Base-by-base conservation (phyloP, 1,140 invertebrate species). In the Harlomillsia oculata region DNA sequence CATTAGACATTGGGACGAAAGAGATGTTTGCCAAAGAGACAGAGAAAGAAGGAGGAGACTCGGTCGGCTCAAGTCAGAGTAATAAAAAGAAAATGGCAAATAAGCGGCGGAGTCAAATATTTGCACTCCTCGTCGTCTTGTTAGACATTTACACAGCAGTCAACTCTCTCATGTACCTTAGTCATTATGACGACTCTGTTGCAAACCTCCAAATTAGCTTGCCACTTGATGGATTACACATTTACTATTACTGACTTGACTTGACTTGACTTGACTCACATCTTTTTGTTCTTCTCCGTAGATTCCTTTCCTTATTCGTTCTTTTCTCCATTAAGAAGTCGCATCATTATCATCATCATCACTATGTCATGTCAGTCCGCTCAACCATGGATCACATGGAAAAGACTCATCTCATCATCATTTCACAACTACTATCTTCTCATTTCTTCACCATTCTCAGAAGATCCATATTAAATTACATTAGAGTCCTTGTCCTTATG, bases 71-170 rank as follows among this genome's bases (percentile, higher is more conserved):
- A 8, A 21, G 39, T 20, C 20, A 36, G 21, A 43, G 46, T 50
- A 56, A 56, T 56, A 50, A 56, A 56, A 56, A 56, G 54, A 56
- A 56, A 50, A 56, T 56, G 49, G 54, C 54, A 56, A 56, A 56
- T 56, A 56, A 56, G 36, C 54, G 36, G 45, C 54, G 37, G 46
- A 23, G 36, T 37, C 54, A 56, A 56, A 56, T 56, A 56, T 56
- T 56, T 56, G 54, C 54, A 56, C 37, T 41, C 20, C 50, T 23
- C 45, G 49, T 40, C 45, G 32, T 44, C 43, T 56, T 40, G 53
- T 56, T 53, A 53, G 41, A 23, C 34, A 39, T 51, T 51, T 51
- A 51, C 49, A 51, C 49, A 51, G 49, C 20, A 40, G 28, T 39
- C 28, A 51, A 25, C 34, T 9, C 9, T n/a, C n/a, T 51, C 36